Base-by-base conservation (phyloP, 2,113 vertebrate genomes). In the Ornithorhynchus anatinus region DNA sequence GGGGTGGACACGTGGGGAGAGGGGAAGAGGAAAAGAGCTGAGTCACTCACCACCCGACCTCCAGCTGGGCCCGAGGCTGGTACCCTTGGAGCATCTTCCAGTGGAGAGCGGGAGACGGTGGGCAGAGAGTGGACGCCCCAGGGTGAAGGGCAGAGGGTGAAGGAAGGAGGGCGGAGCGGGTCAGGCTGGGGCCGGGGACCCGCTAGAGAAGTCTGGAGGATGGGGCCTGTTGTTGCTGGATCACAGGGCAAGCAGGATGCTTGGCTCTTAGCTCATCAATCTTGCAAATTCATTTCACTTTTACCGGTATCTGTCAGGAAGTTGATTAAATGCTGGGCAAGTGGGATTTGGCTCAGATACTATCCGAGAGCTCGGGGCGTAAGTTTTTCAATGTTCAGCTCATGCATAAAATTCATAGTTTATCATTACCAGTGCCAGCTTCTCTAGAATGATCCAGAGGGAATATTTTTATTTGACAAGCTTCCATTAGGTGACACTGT, bases 351-450 rank as follows among this genome's bases (percentile, higher is more conserved):
- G 78, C 78, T 87, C 75, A 80, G 83, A 81, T 85, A 72, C 72
- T 81, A 75, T 78, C 23, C 25, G 8, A 60, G 75, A 77, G 80
- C 63, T 85, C 72, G 83, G 67, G 75, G 86, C 72, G 84, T 78
- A 80, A 81, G 80, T 77, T 85, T 83, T 77, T 85, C 80, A 84
- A 81, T 66, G 69, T 79, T 85, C 66, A 83, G 62, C 78, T 81
- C 77, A 85, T 81, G 75, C 80, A 84, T 83, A 85, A 81, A 87
- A 84, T 84, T 85, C 80, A 85, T 74, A 85, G 81, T 82, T 85
- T 83, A 87, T 84, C 72, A 81, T 81, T 77, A 83, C 36, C 69
- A 62, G 77, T 77, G 77, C 72, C 79, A 77, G 59, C 62, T 84
- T 84, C 72, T 85, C 78, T 61, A 75, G 69, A 79, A 69, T 75